Percentiles rank a stretch among this genome's conserved stretches.
Conservation (phyloP, 2,797 vertebrate genomes). For the Carapus acus region DNA sequence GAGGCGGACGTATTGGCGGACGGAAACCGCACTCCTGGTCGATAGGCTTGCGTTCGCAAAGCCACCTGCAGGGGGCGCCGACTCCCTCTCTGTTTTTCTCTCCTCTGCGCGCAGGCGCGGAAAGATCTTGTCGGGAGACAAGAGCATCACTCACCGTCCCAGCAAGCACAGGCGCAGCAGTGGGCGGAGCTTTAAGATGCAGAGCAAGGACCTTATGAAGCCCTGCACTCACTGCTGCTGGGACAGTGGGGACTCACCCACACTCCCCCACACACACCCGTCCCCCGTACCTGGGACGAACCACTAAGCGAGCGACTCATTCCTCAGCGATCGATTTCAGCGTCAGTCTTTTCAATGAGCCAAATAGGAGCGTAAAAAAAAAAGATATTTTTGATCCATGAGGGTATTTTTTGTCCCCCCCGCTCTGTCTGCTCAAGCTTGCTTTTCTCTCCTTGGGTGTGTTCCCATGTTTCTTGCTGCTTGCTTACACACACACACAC, state of each 20-base stretch:
- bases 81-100: too few species aligned
- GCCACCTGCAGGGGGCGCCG: too few species aligned
- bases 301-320: conserved; percentile 62
- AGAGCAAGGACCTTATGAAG: conserved; percentile 58
- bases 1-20: conserved; percentile 41
- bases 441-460: conserved; percentile 37
- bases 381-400: conserved; percentile 50
- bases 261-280: too few species aligned
- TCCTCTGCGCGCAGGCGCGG: too few species aligned
- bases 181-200: background rate
- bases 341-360: conserved; percentile 51
- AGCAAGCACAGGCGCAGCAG: too few species aligned
- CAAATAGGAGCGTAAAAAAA: conserved; percentile 56
- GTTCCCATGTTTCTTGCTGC: conserved; percentile 44
- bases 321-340: conserved; percentile 55
- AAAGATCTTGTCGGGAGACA: too few species aligned
- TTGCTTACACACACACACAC: background rate
- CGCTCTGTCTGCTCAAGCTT: background rate
- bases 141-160: too few species aligned
- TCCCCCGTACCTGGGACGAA: conserved; percentile 59
- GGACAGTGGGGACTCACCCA: conserved; percentile 27
- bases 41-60: too few species aligned
- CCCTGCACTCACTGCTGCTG: conserved; percentile 35
- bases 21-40: too few species aligned
- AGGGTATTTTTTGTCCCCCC: conserved; percentile 34